Conservation (phyloP, 2,797 vertebrate species). For the Paguma larvata region DNA sequence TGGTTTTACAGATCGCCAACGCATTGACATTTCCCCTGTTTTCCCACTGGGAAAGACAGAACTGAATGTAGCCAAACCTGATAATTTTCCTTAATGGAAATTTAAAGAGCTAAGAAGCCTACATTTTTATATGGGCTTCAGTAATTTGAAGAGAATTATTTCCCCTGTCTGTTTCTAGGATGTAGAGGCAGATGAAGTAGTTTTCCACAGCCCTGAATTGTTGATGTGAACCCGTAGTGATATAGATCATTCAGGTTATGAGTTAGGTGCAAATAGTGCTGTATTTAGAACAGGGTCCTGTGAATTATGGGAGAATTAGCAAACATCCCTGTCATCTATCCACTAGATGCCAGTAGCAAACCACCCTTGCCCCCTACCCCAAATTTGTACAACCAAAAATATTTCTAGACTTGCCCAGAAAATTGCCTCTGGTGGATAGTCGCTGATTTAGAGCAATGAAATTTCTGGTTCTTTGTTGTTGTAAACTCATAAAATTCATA, state of each 20-base stretch:
- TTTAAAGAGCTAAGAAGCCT: background rate
- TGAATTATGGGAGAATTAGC: no score
- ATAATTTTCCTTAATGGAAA: constrained; percentile 37
- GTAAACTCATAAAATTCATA: background rate
- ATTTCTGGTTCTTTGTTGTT: background rate
- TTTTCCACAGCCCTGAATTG: background rate
- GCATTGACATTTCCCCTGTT: background rate
- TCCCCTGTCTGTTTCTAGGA: background rate
- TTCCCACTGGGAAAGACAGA: background rate
- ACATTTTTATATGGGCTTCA: background rate
- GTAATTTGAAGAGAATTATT: background rate
- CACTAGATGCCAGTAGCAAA: background rate
- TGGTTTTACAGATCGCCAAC: constrained; percentile 14
- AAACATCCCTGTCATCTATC: background rate
- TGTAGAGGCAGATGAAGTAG: background rate
- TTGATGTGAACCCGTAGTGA: background rate
- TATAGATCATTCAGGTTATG: background rate
- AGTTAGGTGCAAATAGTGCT: background rate
- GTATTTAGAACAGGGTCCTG: background rate
- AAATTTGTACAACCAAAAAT: background rate
- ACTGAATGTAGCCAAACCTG: background rate
- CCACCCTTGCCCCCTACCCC: accelerated
- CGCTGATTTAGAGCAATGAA: background rate
- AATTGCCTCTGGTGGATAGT: background rate
- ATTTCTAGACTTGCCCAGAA: background rate